A percentile compares a stretch with the other conserved stretches of the same genome.
Conservation (phyloP, 2,797 vertebrate species). For the Hemibagrus guttatus region DNA sequence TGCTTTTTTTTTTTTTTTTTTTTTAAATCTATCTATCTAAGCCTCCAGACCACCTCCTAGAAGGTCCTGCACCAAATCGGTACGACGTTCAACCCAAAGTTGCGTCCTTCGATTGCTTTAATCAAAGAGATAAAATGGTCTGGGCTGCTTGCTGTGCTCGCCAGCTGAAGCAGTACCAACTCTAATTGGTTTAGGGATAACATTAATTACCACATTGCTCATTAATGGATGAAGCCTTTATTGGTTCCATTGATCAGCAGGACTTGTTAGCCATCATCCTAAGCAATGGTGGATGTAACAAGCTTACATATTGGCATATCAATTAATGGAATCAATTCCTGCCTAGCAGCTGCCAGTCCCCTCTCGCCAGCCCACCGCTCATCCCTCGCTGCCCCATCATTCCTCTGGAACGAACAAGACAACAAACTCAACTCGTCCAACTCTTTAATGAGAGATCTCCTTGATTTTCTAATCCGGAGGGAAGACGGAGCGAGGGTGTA, state of each 20-base stretch:
- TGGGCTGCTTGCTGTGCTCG: constrained; percentile 72
- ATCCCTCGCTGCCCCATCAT: constrained; percentile 61
- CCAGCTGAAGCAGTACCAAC: constrained; percentile 77
- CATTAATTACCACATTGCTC: constrained; percentile 99
- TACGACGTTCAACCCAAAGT: constrained; percentile 15
- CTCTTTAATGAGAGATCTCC: constrained; percentile 68
- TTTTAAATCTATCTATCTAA: too few species aligned
- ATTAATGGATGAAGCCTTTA: constrained; percentile 99
- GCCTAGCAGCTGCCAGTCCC: constrained; percentile 90
- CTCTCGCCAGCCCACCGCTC: constrained; percentile 61
- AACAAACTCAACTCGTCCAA: constrained; percentile 73
- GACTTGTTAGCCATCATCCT: constrained; percentile 97
- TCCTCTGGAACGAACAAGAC: constrained; percentile 72
- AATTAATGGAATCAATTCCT: constrained; percentile 99
- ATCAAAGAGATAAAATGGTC: constrained; percentile 69
- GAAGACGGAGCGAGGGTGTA: background rate
- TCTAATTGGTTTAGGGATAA: constrained; percentile 98
- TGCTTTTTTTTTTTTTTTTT: background rate
- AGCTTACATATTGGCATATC: constrained; percentile 99
- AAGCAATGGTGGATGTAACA: constrained; percentile 99
- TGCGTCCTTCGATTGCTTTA: constrained; percentile 21
- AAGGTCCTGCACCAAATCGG: background rate
- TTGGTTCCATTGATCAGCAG: constrained; percentile 99
- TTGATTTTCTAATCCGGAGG: constrained; percentile 44
- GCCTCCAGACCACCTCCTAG: background rate